Conservation (phyloP, 1,140 invertebrate genomes). For the Probaryconus sp. region DNA sequence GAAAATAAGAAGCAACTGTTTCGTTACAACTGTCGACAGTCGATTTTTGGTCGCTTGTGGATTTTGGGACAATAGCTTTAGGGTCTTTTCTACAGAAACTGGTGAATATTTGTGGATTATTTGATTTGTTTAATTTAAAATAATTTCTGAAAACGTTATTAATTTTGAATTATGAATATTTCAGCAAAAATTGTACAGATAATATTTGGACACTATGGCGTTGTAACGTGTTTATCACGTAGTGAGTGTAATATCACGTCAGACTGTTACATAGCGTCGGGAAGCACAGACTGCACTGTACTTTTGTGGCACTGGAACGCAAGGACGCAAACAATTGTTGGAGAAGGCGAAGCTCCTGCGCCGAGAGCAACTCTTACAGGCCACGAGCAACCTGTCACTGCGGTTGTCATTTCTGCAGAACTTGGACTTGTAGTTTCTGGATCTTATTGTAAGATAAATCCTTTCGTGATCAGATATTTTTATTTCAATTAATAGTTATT, state of each 20-base stretch:
- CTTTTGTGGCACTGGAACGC: conserved; percentile 99
- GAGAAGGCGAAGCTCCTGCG: conserved; percentile 95
- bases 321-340: conserved; percentile 95
- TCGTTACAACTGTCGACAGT: conserved; percentile 98
- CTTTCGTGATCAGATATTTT: background rate
- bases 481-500: background rate
- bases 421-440: conserved; percentile 98
- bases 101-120: conserved; percentile 78
- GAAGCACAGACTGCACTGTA: conserved; percentile 98
- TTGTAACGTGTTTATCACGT: conserved; percentile 97
- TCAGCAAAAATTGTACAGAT: conserved; percentile 98
- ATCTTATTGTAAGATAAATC: conserved; percentile 84
- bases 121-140: conserved; percentile 2
- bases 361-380: conserved; percentile 97
- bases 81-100: conserved; percentile 97
- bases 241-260: conserved; percentile 99
- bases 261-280: conserved; percentile 98
- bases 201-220: conserved; percentile 98
- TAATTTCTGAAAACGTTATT: too few relatives aligned
- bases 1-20: conserved; percentile 94
- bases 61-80: conserved; percentile 99
- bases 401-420: conserved; percentile 97
- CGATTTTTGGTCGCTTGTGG: conserved; percentile 98
- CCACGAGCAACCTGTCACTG: conserved; percentile 96
- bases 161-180: too few relatives aligned